phyloP scores from a whole-genome alignment of 2,113 vertebrate species.

The Melanotaenia duboulayi region DNA sequence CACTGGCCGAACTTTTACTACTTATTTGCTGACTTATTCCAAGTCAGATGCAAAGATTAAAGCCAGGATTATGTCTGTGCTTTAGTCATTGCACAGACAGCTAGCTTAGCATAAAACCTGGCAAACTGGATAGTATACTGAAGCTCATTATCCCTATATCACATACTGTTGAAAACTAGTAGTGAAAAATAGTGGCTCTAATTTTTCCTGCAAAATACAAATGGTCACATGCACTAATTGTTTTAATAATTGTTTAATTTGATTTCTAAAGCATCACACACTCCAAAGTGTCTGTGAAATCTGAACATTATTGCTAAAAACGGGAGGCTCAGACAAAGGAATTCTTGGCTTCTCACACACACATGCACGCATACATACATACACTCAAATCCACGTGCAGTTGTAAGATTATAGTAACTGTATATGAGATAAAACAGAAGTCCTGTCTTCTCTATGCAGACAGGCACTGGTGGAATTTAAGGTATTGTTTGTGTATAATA shows the following conservation, averaged over 20 bases:
- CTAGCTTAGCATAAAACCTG: too few species aligned
- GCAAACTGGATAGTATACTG: neutral
- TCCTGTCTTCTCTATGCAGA: slow-evolving; percentile 47
- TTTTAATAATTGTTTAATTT: neutral
- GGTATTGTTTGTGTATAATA: slow-evolving; percentile 67
- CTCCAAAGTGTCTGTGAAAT: slow-evolving; percentile 14
- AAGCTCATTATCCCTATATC: neutral
- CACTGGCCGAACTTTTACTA: too few species aligned
- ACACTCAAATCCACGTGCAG: slow-evolving; percentile 52
- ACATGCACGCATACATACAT: slow-evolving; percentile 26
- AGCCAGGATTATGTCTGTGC: too few species aligned
- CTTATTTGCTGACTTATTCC: too few species aligned
- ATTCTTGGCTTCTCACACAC: slow-evolving; percentile 37
- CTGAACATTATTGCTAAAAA: slow-evolving; percentile 12
- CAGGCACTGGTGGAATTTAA: slow-evolving; percentile 42
- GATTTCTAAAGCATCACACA: neutral
- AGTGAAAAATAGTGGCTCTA: neutral
- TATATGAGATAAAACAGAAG: slow-evolving; percentile 63
- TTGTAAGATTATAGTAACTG: slow-evolving; percentile 63
- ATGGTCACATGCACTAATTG: neutral
- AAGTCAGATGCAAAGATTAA: too few species aligned
- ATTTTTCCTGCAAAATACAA: neutral
- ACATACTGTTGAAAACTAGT: neutral
- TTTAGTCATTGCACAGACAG: too few species aligned
- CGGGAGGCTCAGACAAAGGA: slow-evolving; percentile 22